Evolutionary conservation across 2,888 invertebrate species (phyloP).

Genomic region (Dryobotodes eremita): DNA sequence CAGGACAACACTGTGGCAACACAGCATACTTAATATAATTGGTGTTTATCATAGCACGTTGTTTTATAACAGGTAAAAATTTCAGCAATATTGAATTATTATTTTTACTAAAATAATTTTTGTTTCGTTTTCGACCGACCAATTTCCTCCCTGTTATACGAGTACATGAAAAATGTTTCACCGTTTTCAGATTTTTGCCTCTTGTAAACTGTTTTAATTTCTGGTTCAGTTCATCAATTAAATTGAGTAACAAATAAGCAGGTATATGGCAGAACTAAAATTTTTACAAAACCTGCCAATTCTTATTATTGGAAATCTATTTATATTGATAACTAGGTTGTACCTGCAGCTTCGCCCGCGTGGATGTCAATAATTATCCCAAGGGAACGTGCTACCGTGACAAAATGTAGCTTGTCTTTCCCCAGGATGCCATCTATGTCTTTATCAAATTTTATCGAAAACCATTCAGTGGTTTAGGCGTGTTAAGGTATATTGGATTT

Average conservation of each 20-base stretch:
- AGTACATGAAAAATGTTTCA: neutral
- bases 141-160: slow-evolving; percentile 4
- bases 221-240: slow-evolving; percentile 12
- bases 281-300: slow-evolving; percentile 8
- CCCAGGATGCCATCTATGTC: no score
- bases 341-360: no score
- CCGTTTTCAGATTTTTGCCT: slow-evolving; percentile 15
- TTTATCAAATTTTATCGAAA: no score
- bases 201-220: slow-evolving; percentile 17
- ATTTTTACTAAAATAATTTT: neutral
- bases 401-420: no score
- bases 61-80: neutral
- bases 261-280: slow-evolving; percentile 5
- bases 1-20: neutral
- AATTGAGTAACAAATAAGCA: neutral
- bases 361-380: no score
- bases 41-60: neutral
- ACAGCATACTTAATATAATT: neutral
- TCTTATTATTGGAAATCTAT: neutral
- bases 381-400: no score
- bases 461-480: no score
- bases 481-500: no score
- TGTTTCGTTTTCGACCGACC: neutral
- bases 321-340: neutral
- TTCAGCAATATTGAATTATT: no score